A percentile compares a stretch with the other conserved stretches of the same genome.
Conservation (phyloP, 2,888 invertebrate species). For the Acanthopleura granulata region DNA sequence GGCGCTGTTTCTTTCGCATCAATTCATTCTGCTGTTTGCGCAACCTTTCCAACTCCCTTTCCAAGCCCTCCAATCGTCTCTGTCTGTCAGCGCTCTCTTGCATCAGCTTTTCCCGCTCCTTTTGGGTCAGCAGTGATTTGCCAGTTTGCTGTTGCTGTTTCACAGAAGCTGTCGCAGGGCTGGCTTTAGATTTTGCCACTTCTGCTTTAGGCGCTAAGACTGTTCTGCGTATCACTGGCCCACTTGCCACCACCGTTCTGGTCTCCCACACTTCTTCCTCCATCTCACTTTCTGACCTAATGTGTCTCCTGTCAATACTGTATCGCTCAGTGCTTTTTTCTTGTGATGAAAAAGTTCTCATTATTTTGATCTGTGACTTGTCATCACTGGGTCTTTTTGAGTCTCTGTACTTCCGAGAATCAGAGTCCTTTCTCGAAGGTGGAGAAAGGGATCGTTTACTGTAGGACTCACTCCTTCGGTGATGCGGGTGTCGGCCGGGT, state of each 20-base stretch:
- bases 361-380: no score
- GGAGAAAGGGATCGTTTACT: no score
- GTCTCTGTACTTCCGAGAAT: no score
- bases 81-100: slow-evolving; percentile 42
- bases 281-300: not conserved
- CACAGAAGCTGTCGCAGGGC: not conserved
- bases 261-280: not conserved
- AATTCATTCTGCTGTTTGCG: slow-evolving; percentile 61
- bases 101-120: slow-evolving; percentile 29
- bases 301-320: not conserved
- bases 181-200: not conserved
- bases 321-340: not conserved
- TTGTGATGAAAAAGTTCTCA: no score
- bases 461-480: no score
- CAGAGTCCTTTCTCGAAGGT: no score
- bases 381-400: no score
- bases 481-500: not conserved
- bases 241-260: not conserved
- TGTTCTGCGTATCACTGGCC: not conserved
- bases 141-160: slow-evolving; percentile 5
- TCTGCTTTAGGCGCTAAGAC: not conserved
- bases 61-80: slow-evolving; percentile 40
- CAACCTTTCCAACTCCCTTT: slow-evolving; percentile 52
- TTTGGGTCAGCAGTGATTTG: slow-evolving; percentile 4
- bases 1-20: slow-evolving; percentile 51